Percentiles rank a stretch among this genome's conserved stretches.
phyloP scores from a whole-genome alignment of 2,888 invertebrate genomes.

The Amphipyra berbera region DNA sequence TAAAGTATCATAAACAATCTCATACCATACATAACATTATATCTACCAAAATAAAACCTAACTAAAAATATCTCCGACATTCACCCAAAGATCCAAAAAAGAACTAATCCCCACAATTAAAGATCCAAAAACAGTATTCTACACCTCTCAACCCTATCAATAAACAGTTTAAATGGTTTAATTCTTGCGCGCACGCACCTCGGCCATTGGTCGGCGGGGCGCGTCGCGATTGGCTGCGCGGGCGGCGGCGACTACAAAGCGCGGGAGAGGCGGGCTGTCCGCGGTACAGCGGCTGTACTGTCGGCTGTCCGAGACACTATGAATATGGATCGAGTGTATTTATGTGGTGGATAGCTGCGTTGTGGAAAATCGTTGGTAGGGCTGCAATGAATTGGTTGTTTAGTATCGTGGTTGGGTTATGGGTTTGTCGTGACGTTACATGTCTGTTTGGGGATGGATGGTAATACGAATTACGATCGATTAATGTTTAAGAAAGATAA shows the following conservation, averaged over 20 bases:
- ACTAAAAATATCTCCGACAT: neutral
- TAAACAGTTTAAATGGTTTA: conserved; percentile 76
- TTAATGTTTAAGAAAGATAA: too few species aligned
- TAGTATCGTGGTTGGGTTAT: neutral
- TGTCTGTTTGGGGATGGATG: neutral
- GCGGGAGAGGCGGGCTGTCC: conserved; percentile 79
- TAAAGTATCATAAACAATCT: neutral
- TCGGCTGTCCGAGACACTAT: conserved; percentile 80
- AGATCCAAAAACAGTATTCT: conserved; percentile 31
- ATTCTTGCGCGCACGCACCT: conserved; percentile 77
- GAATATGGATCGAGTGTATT: conserved; percentile 79
- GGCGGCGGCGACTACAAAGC: conserved; percentile 81
- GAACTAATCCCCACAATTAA: neutral
- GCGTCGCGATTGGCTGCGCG: conserved; percentile 77
- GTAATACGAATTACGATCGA: too few species aligned
- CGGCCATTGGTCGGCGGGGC: conserved; percentile 78
- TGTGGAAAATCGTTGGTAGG: conserved; percentile 49
- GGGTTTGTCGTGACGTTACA: conserved; percentile 2
- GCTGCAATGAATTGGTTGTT: conserved; percentile 48
- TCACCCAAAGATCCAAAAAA: too few species aligned
- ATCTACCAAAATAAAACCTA: neutral
- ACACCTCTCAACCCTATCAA: conserved; percentile 77
- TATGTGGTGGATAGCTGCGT: conserved; percentile 53
- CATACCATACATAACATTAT: neutral
- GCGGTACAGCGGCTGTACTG: conserved; percentile 72